Evolutionary conservation across 2,797 vertebrate genomes (phyloP).

Genomic region (Pangasius macronema): DNA sequence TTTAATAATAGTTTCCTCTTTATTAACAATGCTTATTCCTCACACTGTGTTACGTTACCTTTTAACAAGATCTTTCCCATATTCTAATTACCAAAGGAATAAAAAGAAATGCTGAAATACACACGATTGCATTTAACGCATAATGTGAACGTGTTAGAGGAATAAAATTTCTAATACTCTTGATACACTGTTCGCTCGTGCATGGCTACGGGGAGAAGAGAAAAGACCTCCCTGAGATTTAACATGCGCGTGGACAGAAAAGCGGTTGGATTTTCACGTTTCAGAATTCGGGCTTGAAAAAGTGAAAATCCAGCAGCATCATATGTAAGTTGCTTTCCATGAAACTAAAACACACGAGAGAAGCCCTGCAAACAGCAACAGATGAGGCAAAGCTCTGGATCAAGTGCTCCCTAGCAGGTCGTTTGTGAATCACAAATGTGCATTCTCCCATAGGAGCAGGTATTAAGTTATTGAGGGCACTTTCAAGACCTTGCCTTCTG

Average conservation of each 20-base stretch:
- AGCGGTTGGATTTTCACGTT: too few relatives aligned
- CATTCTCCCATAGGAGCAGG: slow-evolving; percentile 39
- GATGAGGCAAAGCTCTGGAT: slow-evolving; percentile 19
- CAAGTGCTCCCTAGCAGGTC: slow-evolving; percentile 19
- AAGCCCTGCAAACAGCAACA: slow-evolving; percentile 1
- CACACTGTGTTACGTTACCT: neutral
- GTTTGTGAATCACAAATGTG: slow-evolving; percentile 37
- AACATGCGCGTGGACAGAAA: neutral
- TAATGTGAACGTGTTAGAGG: neutral
- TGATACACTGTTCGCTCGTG: neutral
- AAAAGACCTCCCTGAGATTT: neutral
- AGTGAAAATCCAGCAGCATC: neutral
- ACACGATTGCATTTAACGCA: slow-evolving; percentile 7
- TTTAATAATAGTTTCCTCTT: slow-evolving; percentile 28
- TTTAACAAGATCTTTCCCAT: slow-evolving; percentile 25
- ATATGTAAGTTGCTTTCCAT: neutral
- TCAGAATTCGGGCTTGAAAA: neutral
- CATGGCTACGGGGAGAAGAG: neutral
- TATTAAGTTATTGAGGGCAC: slow-evolving; percentile 34
- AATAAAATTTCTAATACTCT: neutral
- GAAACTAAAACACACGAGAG: neutral
- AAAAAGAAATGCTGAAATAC: slow-evolving; percentile 16
- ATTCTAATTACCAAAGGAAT: slow-evolving; percentile 9
- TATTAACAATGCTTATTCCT: slow-evolving; percentile 40
- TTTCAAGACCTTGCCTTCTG: slow-evolving; percentile 29